These are phyloP conservation scores for Xylocopa sonorina DNA, from an alignment of 1,140 invertebrate genomes.

Conservation along the genomic window DNA sequence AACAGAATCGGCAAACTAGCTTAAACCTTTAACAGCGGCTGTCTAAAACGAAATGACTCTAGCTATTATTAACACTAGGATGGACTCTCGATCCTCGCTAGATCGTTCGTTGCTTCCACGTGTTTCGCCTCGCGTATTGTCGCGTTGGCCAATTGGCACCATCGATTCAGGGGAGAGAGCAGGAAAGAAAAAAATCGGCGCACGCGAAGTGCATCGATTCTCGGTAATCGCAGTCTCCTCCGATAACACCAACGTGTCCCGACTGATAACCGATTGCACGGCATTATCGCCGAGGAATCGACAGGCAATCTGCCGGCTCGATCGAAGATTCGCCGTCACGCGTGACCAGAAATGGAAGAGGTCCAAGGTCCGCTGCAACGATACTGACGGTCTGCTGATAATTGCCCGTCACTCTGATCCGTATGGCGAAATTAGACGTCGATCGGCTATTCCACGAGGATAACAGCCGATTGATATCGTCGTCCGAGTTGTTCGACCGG, in stretches of 20 bases:
- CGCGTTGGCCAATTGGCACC: no score
- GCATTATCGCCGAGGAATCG: conserved; percentile 33
- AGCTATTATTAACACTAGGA: no score
- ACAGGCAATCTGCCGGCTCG: neutral
- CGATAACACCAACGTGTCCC: conserved; percentile 25
- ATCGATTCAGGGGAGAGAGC: no score
- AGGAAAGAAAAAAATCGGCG: no score
- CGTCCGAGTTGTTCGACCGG: neutral
- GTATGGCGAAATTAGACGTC: neutral
- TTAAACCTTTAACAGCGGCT: no score
- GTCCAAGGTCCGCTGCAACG: neutral
- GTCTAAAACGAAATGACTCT: no score
- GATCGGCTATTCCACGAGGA: neutral
- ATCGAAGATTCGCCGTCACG: neutral
- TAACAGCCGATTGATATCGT: neutral
- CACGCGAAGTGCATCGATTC: neutral
- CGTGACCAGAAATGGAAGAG: neutral
- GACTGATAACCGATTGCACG: conserved; percentile 3
- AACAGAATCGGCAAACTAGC: no score
- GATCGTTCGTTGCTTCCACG: no score
- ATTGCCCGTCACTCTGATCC: neutral
- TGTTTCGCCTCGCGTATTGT: no score
- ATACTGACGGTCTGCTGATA: neutral
- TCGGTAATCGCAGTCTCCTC: neutral
- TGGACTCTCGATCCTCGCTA: no score